Percentiles rank a stretch among this genome's conserved stretches.
phyloP scores from a whole-genome alignment of 2,113 vertebrate genomes.

The Catharus fuscescens region DNA sequence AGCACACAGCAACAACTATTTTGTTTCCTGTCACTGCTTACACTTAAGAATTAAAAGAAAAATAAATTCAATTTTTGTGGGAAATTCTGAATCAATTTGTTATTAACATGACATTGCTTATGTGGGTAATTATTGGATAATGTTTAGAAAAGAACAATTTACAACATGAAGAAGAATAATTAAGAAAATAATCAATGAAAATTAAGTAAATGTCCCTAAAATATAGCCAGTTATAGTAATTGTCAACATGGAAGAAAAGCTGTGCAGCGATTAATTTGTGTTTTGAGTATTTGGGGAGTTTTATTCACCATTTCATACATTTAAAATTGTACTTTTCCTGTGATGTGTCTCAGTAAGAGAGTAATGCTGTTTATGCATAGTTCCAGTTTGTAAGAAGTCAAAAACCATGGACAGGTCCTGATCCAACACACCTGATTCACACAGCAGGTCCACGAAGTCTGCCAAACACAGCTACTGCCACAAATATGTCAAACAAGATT shows the following conservation, averaged over 20 bases:
- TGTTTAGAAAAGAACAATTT: constrained; percentile 23
- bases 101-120: constrained; percentile 5
- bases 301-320: neutral
- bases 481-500: neutral
- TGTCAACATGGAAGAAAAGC: neutral
- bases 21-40: constrained; percentile 22
- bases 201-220: constrained; percentile 10
- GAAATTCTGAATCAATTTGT: constrained; percentile 34
- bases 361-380: neutral
- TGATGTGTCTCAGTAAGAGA: neutral
- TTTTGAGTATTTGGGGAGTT: constrained; percentile 18
- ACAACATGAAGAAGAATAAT: neutral
- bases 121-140: constrained; percentile 13
- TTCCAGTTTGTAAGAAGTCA: neutral
- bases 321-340: neutral
- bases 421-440: constrained; percentile 2
- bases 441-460: neutral
- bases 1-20: constrained; percentile 39
- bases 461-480: neutral
- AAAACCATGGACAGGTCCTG: neutral
- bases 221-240: neutral
- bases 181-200: constrained; percentile 47
- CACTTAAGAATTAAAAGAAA: constrained; percentile 9
- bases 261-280: neutral
- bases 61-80: neutral